Evolutionary conservation across 92 coral and sea anemone species (phyloP).

Genomic region (Plumapathes pennacea): DNA sequence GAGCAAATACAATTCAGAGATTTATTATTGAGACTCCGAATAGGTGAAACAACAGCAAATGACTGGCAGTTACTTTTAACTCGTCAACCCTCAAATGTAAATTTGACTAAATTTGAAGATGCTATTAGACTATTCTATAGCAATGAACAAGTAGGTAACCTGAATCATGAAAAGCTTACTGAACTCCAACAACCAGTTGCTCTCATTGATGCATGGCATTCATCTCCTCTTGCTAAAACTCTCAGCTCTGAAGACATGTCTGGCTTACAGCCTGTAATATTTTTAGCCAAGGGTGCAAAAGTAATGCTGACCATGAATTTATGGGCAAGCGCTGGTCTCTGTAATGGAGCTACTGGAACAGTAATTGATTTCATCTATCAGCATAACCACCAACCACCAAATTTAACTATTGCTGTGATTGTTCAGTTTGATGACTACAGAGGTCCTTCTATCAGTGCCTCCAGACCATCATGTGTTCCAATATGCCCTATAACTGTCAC

Average conservation of each 20-base stretch:
- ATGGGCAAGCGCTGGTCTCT: slow-evolving; percentile 23
- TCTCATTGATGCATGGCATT: not conserved
- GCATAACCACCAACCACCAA: slow-evolving; percentile 23
- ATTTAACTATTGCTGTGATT: slow-evolving; percentile 26
- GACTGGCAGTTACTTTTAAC: slow-evolving; percentile 25
- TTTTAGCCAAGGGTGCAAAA: slow-evolving; percentile 11
- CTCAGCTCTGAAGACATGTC: slow-evolving; percentile 19
- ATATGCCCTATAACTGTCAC: slow-evolving; percentile 37
- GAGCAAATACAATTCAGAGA: slow-evolving; percentile 45
- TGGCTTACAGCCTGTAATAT: slow-evolving; percentile 16
- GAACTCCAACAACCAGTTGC: slow-evolving; percentile 12
- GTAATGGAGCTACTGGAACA: slow-evolving; percentile 13
- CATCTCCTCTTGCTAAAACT: slow-evolving; percentile 4
- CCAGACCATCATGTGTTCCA: slow-evolving; percentile 34
- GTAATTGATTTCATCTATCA: slow-evolving; percentile 3
- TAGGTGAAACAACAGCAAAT: slow-evolving; percentile 30
- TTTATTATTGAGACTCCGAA: slow-evolving; percentile 27
- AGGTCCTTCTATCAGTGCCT: slow-evolving; percentile 26
- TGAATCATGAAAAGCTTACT: slow-evolving; percentile 1
- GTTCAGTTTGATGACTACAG: slow-evolving; percentile 21
- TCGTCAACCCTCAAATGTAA: slow-evolving; percentile 4
- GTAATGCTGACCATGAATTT: slow-evolving; percentile 32
- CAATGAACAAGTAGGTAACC: slow-evolving; percentile 1
- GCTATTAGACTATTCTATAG: not conserved
- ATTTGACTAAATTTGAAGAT: slow-evolving; percentile 4